phyloP scores from a whole-genome alignment of 2,113 vertebrate species.

The Epinephelus lanceolatus region DNA sequence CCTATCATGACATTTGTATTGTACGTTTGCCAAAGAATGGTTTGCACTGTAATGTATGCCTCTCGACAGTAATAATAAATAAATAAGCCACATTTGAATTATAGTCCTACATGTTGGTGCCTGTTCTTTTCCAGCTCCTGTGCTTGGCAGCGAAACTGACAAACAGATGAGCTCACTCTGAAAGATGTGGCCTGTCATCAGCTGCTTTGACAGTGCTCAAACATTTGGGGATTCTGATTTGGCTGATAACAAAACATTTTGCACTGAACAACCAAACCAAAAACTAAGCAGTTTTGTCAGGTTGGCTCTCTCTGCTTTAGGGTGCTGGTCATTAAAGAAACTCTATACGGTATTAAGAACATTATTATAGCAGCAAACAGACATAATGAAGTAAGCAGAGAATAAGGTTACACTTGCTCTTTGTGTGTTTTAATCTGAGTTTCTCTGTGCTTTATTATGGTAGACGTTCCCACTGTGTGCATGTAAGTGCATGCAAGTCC shows the following conservation, averaged over 20 bases:
- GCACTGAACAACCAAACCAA: neutral
- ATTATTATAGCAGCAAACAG: no score
- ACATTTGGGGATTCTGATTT: neutral
- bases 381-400: no score
- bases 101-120: conserved; percentile 36
- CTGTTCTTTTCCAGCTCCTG: conserved; percentile 36
- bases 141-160: neutral
- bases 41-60: conserved; percentile 89
- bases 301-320: neutral
- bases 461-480: no score
- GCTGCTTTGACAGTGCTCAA: neutral
- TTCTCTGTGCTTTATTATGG: no score
- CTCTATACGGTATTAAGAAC: no score
- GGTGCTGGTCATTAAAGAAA: neutral
- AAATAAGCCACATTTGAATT: conserved; percentile 80
- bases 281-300: neutral
- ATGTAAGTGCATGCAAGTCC: no score
- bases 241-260: neutral
- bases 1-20: conserved; percentile 82
- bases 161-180: neutral
- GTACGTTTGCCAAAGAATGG: conserved; percentile 87
- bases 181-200: neutral
- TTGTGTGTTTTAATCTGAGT: no score
- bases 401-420: no score
- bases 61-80: conserved; percentile 83